Base-by-base conservation (phyloP, 2,888 invertebrate species). In the Plemyria rubiginata region DNA sequence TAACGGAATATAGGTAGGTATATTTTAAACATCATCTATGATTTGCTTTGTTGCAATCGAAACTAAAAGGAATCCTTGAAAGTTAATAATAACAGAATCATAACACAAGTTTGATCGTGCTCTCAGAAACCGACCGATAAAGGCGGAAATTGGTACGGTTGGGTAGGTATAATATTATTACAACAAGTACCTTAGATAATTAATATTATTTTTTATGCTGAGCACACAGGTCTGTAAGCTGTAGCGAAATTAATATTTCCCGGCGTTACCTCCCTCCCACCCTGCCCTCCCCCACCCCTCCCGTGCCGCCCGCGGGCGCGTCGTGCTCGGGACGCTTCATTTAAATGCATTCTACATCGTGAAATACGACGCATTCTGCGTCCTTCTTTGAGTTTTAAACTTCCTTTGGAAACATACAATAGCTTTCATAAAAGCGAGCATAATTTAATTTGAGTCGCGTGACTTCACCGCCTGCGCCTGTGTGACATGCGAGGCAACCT, bases 341-440 rank as follows among this genome's bases (percentile, higher is more conserved):
- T 56, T 55, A 52, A 59, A 58, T 58, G 54, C 63, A 55, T 61
- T 63, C 55, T 56, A 60, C 56, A 60, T 60, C 36, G 41, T 60
- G 60, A 64, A 64, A 64, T 60, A 59, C 51, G 45, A 49, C 41
- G 53, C 57, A 65, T 55, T 61, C 55, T 55, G 54, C 38, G 60
- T 55, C 55, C 51, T 55, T 38, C 60, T 61, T 61, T 55, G 45
- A 51, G 55, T 46, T 56, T 49, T 52, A 51, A 52, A 62, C 52
- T 52, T 61, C 52, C 61, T 61, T 61, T 41, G 61, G 29, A 52
- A 61, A 52, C 54, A 28, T 49, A 60, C 50, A 60, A 60, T 55
- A 29, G 41, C 9, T 49, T 43, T 51, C 46, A 46, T 40, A 55
- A 40, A 51, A 55, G 40, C 36, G 55, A 54, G 53, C 43, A 38